Evolutionary conservation across 92 coral and sea anemone species (phyloP), one percentile per base, ranked within the genome.

Genomic region (Desmophyllum pertusum): DNA sequence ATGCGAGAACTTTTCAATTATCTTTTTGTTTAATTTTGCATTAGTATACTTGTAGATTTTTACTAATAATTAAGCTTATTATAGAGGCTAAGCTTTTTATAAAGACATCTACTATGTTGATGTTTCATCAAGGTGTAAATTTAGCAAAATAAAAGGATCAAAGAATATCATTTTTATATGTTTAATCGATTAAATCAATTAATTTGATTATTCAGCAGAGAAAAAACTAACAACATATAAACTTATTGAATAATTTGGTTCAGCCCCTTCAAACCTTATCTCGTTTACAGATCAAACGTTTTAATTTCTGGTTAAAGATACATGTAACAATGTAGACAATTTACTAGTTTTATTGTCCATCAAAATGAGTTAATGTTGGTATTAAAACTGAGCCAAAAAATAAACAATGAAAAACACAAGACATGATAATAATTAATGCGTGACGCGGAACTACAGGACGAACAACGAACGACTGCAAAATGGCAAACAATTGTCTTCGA

Each of bases 401-500:
- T 35, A 61, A 40, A 78, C 53, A 25, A 72, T 9, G 51, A 25
- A 42, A 25, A 40, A 38, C 45, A 37, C 9, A 69, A 36, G 31
- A 11, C 21, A 31, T 77, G 53, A 79, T 68, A 18, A 19, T 67
- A 67, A 67, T 48, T 35, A 69, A 46, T 35, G 51, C 52, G 37
- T 52, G 55, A 82, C 71, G 78, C 78, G 86, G 86, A 82, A 82
- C 72, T 72, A 29, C 57, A 40, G 6, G 71, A 35, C 33, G 18
- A 67, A 6, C 23, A 33, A 0, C 65, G 1, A 77, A 36, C 45
- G 81, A 77, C 81, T 53, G 81, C 41, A 77, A 77, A 72, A 23
- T n/a, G 76, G 86, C 70, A 57, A 29, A 70, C 68, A 67, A 79
- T 40, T 18, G 25, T 6, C 25, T 38, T 43, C n/a, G n/a, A n/a